Evolutionary conservation across 2,797 vertebrate genomes (phyloP), one percentile per base, ranked within the genome.

Genomic region (Margarornis squamiger): DNA sequence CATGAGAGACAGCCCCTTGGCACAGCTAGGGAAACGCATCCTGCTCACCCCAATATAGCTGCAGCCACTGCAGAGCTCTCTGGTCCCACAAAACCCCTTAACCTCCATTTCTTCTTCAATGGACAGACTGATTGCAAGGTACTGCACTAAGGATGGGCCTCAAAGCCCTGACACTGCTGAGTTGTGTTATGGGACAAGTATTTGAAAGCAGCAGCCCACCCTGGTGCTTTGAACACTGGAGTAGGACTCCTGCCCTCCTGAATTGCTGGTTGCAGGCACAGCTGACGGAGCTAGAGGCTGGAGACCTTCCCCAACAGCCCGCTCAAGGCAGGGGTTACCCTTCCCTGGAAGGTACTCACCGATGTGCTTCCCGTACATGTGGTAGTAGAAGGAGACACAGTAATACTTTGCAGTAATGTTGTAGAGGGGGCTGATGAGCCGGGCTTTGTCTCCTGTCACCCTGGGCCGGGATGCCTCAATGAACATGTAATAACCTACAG

Each of bases 361-460:
- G 0, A 99, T 99, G 97, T 99, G 99, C 95, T 99, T 99, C 91
- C 99, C 99, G 0, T 99, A 99, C 99, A 99, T 99, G 97, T 99
- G 99, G 97, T 99, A 99, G 98, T 98, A 99, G 98, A 99, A 99
- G 88, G 99, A 99, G 96, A 99, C 98, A 15, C 99, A 99, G 97
- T 99, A 99, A 15, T 98, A 98, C 86, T 98, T 99, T 93, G 98
- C 97, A 3, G 98, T 98, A 88, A 99, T 98, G 12, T 99, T 99
- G 97, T 99, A 99, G 90, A 99, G 98, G 7, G 99, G 99, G 72
- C 99, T 99, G 92, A 99, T 98, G 70, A 99, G 97, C 52, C 99
- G 98, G 15, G 99, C 99, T 34, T 98, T 99, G 97, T 99, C 99
- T n/a, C 99, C 99, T 2, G 97, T 97, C 88, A 98, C 97, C 30